Conservation (phyloP, 2,888 invertebrate genomes). For the Kuschelorhynchus macadamiae region DNA sequence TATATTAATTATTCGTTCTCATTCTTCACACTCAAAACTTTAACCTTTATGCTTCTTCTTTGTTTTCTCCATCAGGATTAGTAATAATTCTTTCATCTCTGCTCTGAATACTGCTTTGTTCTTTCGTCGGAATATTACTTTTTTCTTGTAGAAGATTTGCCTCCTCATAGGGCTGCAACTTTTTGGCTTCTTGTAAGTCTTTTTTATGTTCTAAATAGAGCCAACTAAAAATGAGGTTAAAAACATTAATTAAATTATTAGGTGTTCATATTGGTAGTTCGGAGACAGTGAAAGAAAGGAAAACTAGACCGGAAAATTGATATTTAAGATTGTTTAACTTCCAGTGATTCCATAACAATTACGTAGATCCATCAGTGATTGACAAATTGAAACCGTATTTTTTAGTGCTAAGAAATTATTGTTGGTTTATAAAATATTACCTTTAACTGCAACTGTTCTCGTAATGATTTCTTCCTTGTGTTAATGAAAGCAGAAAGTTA, state of each 20-base stretch:
- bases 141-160: slow-evolving; percentile 14
- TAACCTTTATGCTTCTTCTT: slow-evolving; percentile 6
- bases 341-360: too few relatives aligned
- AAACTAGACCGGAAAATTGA: too few relatives aligned
- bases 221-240: slow-evolving; percentile 64
- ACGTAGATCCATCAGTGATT: too few relatives aligned
- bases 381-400: too few relatives aligned
- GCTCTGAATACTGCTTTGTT: background rate
- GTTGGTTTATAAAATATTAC: too few relatives aligned
- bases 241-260: background rate
- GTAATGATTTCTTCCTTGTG: too few relatives aligned
- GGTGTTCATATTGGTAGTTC: too few relatives aligned
- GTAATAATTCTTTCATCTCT: background rate
- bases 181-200: slow-evolving; percentile 58
- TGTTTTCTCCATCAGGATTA: background rate
- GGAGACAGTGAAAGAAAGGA: too few relatives aligned
- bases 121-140: background rate
- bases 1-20: background rate
- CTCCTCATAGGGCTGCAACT: slow-evolving; percentile 4
- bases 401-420: too few relatives aligned
- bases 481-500: too few relatives aligned
- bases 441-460: too few relatives aligned
- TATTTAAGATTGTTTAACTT: too few relatives aligned
- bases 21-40: background rate
- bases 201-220: slow-evolving; percentile 67